Evolutionary conservation across 2,888 invertebrate genomes (phyloP).

Genomic region (Prosopocoilus inquinatus): DNA sequence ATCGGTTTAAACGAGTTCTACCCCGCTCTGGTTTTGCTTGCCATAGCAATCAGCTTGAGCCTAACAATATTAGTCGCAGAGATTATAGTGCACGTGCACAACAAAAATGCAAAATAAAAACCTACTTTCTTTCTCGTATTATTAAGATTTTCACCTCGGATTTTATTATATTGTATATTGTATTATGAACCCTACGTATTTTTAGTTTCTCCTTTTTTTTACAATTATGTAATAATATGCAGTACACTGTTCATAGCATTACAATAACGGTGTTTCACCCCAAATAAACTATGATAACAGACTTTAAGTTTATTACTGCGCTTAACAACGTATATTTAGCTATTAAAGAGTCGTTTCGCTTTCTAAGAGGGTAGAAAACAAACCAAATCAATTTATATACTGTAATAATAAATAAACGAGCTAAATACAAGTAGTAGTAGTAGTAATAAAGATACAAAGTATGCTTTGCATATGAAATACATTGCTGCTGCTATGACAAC

Average conservation of each 20-base stretch:
- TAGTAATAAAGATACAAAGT: slow-evolving; percentile 32
- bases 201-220: no score
- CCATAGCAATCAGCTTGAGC: not conserved
- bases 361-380: not conserved
- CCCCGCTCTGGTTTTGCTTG: not conserved
- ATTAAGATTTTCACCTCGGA: no score
- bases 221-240: no score
- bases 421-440: slow-evolving; percentile 30
- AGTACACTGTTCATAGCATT: no score
- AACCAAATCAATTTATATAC: slow-evolving; percentile 5
- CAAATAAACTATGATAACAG: no score
- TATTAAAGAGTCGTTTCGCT: not conserved
- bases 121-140: no score
- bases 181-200: no score
- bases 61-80: not conserved
- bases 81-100: not conserved
- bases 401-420: slow-evolving; percentile 32
- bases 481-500: slow-evolving; percentile 18
- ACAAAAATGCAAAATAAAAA: no score
- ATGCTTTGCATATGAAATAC: slow-evolving; percentile 21
- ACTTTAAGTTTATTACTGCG: no score
- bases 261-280: no score
- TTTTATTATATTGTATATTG: no score
- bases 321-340: no score
- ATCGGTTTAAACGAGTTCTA: not conserved